Evolutionary conservation across 2,888 invertebrate genomes (phyloP), one percentile per base, ranked within the genome.

Genomic region (Cristatella mucedo): DNA sequence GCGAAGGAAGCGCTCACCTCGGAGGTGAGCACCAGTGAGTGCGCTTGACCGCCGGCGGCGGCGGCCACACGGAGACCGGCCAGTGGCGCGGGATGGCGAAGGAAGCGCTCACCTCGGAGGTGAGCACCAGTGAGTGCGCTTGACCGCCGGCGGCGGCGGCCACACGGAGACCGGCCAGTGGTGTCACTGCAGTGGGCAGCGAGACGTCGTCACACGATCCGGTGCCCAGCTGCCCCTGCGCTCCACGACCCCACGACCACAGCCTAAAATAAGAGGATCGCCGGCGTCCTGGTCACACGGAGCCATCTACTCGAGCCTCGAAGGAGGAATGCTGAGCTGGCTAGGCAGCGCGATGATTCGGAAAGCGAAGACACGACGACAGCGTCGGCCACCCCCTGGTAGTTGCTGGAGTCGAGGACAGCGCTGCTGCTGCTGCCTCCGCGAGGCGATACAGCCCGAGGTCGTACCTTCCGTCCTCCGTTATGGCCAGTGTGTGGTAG

Each of bases 161-260:
- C 39, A 82, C 70, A 55, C 74, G 69, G n/a, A n/a, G n/a, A n/a
- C n/a, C n/a, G n/a, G n/a, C n/a, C 18, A 57, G 47, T 49, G 63
- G 63, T 41, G 62, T 50, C 32, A 76, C 67, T 20, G 52, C 45
- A 57, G 49, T 64, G 5, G 80, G 80, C 41, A 65, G 62, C 47
- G 66, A 67, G 44, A 69, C 69, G 57, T 83, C 80, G 52, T 82
- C 79, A 15, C 82, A 78, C n/a, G n/a, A n/a, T n/a, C n/a, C n/a
- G n/a, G n/a, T n/a, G 18, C 89, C 89, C 11, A 91, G 68, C 63
- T 91, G 91, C 0, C 91, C 91, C 59, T 87, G 84, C 29, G 89
- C 79, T 19, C 85, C 87, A 89, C 91, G 91, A 19, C 91, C 91
- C 87, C 89, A 91, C 1, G 80, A 80, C 57, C 79, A 89, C 1